Evolutionary conservation across 2,113 vertebrate species (phyloP), one percentile per base, ranked within the genome.

Genomic region (Pogona vitticeps): DNA sequence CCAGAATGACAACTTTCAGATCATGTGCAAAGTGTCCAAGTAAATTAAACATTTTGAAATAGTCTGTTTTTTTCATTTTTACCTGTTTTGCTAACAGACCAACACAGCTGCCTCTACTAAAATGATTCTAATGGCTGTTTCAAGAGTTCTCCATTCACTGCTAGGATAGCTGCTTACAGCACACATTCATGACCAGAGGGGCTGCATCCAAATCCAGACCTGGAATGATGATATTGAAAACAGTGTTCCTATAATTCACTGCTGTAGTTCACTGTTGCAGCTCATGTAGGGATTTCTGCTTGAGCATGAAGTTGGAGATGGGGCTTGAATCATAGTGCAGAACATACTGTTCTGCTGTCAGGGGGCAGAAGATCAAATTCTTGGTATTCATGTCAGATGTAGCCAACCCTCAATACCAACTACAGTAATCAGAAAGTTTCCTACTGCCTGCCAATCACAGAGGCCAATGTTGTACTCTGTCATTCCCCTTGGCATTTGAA

Each of bases 71-170:
- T n/a, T n/a, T n/a, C n/a, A n/a, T n/a, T n/a, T n/a, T n/a, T n/a
- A n/a, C n/a, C n/a, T n/a, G n/a, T n/a, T n/a, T n/a, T n/a, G n/a
- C n/a, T n/a, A n/a, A n/a, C n/a, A n/a, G n/a, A n/a, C n/a, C n/a
- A n/a, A n/a, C n/a, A n/a, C n/a, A n/a, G n/a, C n/a, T n/a, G n/a
- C n/a, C n/a, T n/a, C n/a, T n/a, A n/a, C n/a, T n/a, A n/a, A n/a
- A n/a, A n/a, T n/a, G n/a, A n/a, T n/a, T n/a, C n/a, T n/a, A n/a
- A 90, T 88, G 88, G 89, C 63, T 90, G 73, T 89, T 92, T 89
- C 84, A 83, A 2, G 17, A 40, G 17, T 65, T 65, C 63, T 18
- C 21, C 23, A 26, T 26, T 65, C 6, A 26, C 28, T 65, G 63
- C 63, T 26, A 65, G 2, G 28, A 26, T 26, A 26, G 23, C 21